Percentiles rank a stretch among this genome's conserved stretches.
phyloP scores from a whole-genome alignment of 2,113 vertebrate genomes.

The Percopsis transmontana region DNA sequence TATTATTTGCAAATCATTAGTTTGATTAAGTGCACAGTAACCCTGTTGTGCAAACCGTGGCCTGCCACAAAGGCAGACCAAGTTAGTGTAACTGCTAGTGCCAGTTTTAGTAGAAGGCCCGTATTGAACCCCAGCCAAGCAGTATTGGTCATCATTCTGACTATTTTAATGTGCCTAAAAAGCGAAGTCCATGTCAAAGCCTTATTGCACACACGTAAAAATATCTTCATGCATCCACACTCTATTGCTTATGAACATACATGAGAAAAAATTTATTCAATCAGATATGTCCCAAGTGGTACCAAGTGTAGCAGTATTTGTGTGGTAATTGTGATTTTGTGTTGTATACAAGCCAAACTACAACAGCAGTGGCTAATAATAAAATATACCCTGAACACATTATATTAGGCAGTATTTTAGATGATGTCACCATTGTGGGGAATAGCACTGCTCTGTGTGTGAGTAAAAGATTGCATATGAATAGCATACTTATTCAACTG shows the following conservation, averaged over 20 bases:
- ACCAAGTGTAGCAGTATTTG: slow-evolving; percentile 18
- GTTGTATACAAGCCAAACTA: slow-evolving; percentile 29
- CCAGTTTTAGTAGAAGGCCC: slow-evolving; percentile 44
- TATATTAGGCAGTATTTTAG: slow-evolving; percentile 17
- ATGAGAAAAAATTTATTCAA: no score
- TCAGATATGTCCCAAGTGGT: slow-evolving; percentile 41
- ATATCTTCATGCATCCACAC: slow-evolving; percentile 52
- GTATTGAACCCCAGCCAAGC: slow-evolving; percentile 40
- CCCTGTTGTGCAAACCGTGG: no score
- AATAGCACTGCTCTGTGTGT: slow-evolving; percentile 13
- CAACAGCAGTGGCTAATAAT: slow-evolving; percentile 17
- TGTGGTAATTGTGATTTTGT: slow-evolving; percentile 19
- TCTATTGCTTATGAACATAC: slow-evolving; percentile 52
- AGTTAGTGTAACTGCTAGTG: slow-evolving; percentile 25
- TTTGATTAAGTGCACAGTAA: no score
- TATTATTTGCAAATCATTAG: no score
- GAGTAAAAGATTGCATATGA: slow-evolving; percentile 43
- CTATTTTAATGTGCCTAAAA: slow-evolving; percentile 48
- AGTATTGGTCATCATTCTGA: slow-evolving; percentile 27
- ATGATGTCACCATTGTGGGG: slow-evolving; percentile 11
- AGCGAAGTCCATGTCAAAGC: slow-evolving; percentile 60
- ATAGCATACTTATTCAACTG: slow-evolving; percentile 62
- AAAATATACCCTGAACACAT: slow-evolving; percentile 23
- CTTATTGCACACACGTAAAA: slow-evolving; percentile 62
- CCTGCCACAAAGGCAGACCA: no score